Evolutionary conservation across 2,888 invertebrate genomes (phyloP), one percentile per base, ranked within the genome.

Genomic region (Tromatobia lineatoria): DNA sequence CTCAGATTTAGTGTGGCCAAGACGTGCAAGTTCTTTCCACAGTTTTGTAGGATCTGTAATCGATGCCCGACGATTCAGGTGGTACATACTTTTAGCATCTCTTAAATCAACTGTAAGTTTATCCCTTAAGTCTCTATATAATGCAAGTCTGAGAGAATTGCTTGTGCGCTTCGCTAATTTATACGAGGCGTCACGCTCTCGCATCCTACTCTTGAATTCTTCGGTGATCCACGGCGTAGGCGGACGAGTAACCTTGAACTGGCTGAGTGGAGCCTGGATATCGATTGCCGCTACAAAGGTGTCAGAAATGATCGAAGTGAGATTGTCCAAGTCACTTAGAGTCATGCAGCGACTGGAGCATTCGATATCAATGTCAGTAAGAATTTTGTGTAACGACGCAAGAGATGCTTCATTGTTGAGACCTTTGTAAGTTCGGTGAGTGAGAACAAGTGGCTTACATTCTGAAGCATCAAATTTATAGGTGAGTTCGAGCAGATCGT

Each of bases 321-420:
- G 18, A 20, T 20, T 2, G 1, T 6, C 23, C 8, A 54, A 4
- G 3, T 54, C 23, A 54, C 20, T 7, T 11, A 7, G 18, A 10
- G 20, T 7, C 1, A 10, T 2, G 20, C 52, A n/a, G 88, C 83
- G 15, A 10, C 20, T 6, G 29, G 2, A 29, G 29, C 6, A 29
- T 2, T 6, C 2, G 3, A 29, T 3, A 29, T 29, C 29, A 29
- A 29, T 6, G 2, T 29, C 29, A 6, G 29, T 6, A 29, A 29
- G 3, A 29, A 29, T 2, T 3, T 29, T 6, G 6, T 29, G 29
- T 29, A 29, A 29, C 2, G 29, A 29, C 29, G 29, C 2, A 0
- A 10, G 4, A n/a, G n/a, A 38, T 0, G 2, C n/a, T 18, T 50
- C n/a, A 4, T 50, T n/a, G 7, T 50, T 50, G 7, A 50, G 18